Conservation (phyloP, 2,888 invertebrate species). For the Caenorhabditis sp. region DNA sequence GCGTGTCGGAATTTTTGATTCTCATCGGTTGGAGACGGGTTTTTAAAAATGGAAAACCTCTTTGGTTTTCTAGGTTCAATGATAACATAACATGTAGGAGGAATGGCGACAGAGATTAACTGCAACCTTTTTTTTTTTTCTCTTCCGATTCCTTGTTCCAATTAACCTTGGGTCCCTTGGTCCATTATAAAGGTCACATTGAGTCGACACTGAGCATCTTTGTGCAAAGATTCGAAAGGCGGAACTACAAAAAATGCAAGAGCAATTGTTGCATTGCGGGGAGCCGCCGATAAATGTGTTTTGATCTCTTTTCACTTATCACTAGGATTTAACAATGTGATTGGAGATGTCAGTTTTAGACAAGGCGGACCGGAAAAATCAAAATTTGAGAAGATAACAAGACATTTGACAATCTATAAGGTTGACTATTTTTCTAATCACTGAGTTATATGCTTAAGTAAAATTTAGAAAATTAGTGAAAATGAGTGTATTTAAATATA, state of each 20-base stretch:
- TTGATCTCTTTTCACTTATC: conserved; percentile 53
- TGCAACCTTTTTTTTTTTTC: background rate
- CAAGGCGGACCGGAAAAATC: background rate
- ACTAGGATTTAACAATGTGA: conserved; percentile 14
- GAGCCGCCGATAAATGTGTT: conserved; percentile 40
- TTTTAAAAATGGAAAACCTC: background rate
- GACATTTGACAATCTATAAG: no score
- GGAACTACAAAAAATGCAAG: conserved; percentile 25
- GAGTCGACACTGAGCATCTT: background rate
- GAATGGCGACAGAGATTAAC: background rate
- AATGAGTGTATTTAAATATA: no score
- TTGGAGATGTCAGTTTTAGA: background rate
- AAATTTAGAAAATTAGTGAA: background rate
- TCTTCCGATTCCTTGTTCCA: background rate
- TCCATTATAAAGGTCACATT: conserved; percentile 20
- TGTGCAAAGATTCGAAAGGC: conserved; percentile 17
- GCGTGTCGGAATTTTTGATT: conserved; percentile 43
- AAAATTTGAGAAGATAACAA: background rate
- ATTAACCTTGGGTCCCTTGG: conserved; percentile 1
- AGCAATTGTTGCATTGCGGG: conserved; percentile 39
- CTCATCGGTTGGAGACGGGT: background rate
- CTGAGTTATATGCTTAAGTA: background rate
- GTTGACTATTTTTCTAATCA: no score
- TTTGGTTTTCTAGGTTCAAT: background rate
- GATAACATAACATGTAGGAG: background rate